Percentiles rank a stretch among this genome's conserved stretches.
phyloP scores from a whole-genome alignment of 2,113 vertebrate genomes.

The Eidolon helvum region DNA sequence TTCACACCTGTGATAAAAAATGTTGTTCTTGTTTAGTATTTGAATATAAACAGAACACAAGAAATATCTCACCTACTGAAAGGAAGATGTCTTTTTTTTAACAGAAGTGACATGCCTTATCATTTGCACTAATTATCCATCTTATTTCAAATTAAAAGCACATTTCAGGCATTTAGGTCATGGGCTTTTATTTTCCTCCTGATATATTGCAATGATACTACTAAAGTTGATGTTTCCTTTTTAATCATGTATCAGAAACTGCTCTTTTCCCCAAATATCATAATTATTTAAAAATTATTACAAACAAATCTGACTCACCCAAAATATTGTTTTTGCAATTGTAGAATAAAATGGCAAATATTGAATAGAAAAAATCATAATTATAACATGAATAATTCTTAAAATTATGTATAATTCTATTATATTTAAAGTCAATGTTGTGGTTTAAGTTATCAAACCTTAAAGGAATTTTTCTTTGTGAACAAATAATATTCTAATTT shows the following conservation, averaged over 20 bases:
- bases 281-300: neutral
- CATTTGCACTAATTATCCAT: constrained; percentile 11
- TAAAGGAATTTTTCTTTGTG: neutral
- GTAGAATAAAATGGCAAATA: neutral
- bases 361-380: neutral
- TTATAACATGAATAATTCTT: neutral
- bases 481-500: neutral
- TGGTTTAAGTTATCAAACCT: neutral
- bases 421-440: neutral
- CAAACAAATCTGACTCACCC: neutral
- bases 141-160: constrained; percentile 27
- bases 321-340: neutral
- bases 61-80: neutral
- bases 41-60: constrained; percentile 59
- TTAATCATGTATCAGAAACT: neutral
- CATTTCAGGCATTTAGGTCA: neutral
- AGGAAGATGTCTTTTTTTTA: neutral
- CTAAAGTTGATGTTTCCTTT: neutral
- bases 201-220: neutral
- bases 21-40: constrained; percentile 9
- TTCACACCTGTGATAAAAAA: constrained; percentile 63
- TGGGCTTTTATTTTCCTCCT: neutral
- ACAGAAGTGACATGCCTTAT: neutral
- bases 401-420: neutral
- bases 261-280: neutral